Evolutionary conservation across 2,888 invertebrate species (phyloP), one percentile per base, ranked within the genome.

Genomic region (Apocheima hispidaria): DNA sequence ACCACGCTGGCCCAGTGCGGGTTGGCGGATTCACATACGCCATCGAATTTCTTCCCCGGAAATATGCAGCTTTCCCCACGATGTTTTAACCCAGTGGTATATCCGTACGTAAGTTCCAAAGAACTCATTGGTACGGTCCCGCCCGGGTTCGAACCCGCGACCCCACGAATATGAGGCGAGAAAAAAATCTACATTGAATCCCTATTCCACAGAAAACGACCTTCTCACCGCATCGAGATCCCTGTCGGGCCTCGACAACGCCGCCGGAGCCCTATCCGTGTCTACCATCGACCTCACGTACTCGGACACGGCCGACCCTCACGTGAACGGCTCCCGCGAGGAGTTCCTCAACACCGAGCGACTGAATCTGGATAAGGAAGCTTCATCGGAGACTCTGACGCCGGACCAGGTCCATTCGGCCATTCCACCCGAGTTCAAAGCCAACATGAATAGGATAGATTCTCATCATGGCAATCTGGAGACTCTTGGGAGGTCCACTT

Each of bases 381-480:
- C 65, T 0, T 80, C 81, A 0, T 53, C 70, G 0, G 84, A 85
- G 1, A 79, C 83, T 0, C 49, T 81, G 20, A 76, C 79, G 0
- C 76, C 77, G 1, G 67, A 35, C 0, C 33, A 41, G 38, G 16
- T 33, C 75, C 1, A 57, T 72, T 0, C 81, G 79, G 46, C 61
- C 2, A 68, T 78, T 0, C 66, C 78, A 0, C 57, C 71, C 12
- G 87, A 91, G 4, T 75, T 87, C 0, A 93, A 93, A 68, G 93
- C 93, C 1, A 93, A 93, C 56, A 93, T 93, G 70, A 93, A 93
- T 52, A 82, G 93, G 56, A 92, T 93, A 60, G 92, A 93, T 51
- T 93, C 93, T 0, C 93, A 93, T 65, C 93, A 93, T 57, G 79
- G 82, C 59, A 91, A 85, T 68, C 66, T 93, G 16, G 92, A 92